Evolutionary conservation across 2,797 vertebrate species (phyloP).

Genomic region (Xerus rutilus): DNA sequence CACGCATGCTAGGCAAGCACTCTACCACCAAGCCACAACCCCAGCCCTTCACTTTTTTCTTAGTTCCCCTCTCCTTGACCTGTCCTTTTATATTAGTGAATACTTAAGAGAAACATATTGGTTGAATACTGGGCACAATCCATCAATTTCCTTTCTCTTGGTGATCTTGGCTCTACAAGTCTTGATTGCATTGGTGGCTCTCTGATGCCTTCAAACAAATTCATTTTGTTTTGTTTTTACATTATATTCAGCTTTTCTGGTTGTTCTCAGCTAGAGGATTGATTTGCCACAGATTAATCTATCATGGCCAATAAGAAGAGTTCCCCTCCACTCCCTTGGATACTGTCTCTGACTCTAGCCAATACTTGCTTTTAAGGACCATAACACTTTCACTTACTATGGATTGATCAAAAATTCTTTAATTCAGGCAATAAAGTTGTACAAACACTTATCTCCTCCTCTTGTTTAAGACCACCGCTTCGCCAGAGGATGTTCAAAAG

Average conservation of each 20-base stretch:
- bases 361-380: not conserved
- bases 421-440: not conserved
- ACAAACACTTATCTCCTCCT: not conserved
- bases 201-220: not conserved
- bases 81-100: not conserved
- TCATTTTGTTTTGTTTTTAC: not conserved
- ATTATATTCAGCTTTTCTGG: not conserved
- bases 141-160: not conserved
- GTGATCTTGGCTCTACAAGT: not conserved
- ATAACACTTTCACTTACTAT: not conserved
- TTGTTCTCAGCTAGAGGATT: not conserved
- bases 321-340: not conserved
- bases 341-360: not conserved
- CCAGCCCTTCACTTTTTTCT: not conserved
- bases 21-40: too few species aligned
- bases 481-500: not conserved
- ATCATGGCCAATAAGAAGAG: not conserved
- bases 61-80: not conserved
- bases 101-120: not conserved
- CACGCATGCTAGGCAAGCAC: too few species aligned
- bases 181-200: not conserved
- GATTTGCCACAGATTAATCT: not conserved
- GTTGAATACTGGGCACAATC: not conserved
- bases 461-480: not conserved
- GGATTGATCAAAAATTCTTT: not conserved